Evolutionary conservation across 2,113 vertebrate genomes (phyloP), one percentile per base, ranked within the genome.

Genomic region (Rattus norvegicus): DNA sequence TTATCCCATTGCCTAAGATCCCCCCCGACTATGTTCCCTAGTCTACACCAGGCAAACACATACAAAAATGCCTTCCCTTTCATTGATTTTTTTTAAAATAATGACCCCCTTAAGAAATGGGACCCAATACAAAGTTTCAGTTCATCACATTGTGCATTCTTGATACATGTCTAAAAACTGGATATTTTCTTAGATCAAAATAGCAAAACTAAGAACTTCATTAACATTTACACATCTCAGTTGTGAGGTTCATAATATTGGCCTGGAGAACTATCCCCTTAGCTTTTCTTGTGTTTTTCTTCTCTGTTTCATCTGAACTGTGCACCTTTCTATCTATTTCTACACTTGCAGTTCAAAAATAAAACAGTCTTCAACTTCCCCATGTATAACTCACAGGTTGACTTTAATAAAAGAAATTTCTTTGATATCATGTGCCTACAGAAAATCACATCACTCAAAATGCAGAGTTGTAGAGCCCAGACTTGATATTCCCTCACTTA

Each of bases 1-100:
- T 95, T 97, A 96, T 97, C 96, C 94, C 88, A 61, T 94, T 96
- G 95, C 91, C 77, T 95, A 94, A 84, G 92, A 88, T 95, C 95
- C 95, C 77, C 97, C 81, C 77, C 79, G 79, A 81, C 81, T 95
- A 28, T 94, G 91, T 96, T 83, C 33, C 63, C 96, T 87, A 96
- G 96, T 93, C 95, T 97, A 67, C 90, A 69, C 26, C 80, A 96
- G 86, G 56, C 76, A 91, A 95, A 61, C 61, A 91, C 83, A 96
- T 89, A 92, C 30, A 89, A 95, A 93, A 95, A 89, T 73, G 81
- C 81, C 73, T 94, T 86, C 56, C 67, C 79, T 36, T 90, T 39
- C 39, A 94, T 52, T 0, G 5, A 59, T 36, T 80, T 49, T 79
- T 84, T 88, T 43, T 2, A 79, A 59, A 95, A 96, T 56, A 81